Conservation (phyloP, 2,888 invertebrate genomes). For the Neoitamus cyanurus region DNA sequence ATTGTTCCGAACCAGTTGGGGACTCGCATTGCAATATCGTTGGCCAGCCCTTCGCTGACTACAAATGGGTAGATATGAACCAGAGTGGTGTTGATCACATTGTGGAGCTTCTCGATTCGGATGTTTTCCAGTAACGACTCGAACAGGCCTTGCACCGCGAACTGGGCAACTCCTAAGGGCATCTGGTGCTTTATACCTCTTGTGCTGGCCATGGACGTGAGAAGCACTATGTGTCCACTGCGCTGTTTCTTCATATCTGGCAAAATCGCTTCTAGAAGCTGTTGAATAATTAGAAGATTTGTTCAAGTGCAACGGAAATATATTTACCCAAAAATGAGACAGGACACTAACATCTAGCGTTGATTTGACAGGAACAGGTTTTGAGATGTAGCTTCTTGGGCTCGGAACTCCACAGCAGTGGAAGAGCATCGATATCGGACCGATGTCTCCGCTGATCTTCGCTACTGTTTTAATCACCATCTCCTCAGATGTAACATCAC, state of each 20-base stretch:
- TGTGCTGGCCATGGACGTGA: constrained; percentile 74
- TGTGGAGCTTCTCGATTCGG: constrained; percentile 68
- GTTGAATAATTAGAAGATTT: constrained; percentile 55
- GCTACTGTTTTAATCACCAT: constrained; percentile 67
- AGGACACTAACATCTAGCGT: constrained; percentile 72
- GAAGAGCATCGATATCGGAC: constrained; percentile 72
- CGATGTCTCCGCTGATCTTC: constrained; percentile 68
- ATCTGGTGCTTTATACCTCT: constrained; percentile 71
- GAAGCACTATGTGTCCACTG: constrained; percentile 72
- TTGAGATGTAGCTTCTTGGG: constrained; percentile 69
- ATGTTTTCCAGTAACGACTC: constrained; percentile 73
- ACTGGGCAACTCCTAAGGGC: constrained; percentile 74
- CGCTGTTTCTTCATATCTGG: constrained; percentile 72
- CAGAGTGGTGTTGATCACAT: constrained; percentile 71
- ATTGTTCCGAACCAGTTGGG: constrained; percentile 75
- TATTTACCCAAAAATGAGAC: constrained; percentile 73
- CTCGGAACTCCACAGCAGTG: constrained; percentile 75
- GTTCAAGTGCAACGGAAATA: too few relatives aligned
- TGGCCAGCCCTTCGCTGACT: constrained; percentile 68
- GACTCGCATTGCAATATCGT: constrained; percentile 69
- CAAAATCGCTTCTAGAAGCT: constrained; percentile 72
- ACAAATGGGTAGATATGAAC: constrained; percentile 75
- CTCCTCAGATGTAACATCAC: constrained; percentile 70
- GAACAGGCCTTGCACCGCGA: constrained; percentile 74
- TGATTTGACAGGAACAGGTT: constrained; percentile 69